Evolutionary conservation across 1,140 invertebrate species (phyloP).

Genomic region (Steinernema khuongi): DNA sequence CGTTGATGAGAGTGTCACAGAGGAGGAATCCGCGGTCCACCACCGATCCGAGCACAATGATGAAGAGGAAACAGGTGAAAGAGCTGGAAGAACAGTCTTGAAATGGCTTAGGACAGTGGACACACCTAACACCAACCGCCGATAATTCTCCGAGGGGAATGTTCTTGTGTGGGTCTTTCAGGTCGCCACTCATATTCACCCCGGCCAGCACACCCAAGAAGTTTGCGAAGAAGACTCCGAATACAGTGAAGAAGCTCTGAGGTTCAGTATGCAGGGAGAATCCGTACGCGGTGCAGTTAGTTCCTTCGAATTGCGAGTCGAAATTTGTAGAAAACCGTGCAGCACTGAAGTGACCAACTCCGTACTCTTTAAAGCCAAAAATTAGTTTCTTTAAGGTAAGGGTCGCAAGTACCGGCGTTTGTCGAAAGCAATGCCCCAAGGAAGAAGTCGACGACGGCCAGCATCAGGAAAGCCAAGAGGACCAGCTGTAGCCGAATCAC

Average conservation of each 20-base stretch:
- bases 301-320: slow-evolving; percentile 72
- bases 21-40: slow-evolving; percentile 71
- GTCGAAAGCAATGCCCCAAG: slow-evolving; percentile 76
- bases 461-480: slow-evolving; percentile 73
- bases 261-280: slow-evolving; percentile 51
- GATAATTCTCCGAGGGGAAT: slow-evolving; percentile 88
- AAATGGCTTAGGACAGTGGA: slow-evolving; percentile 34
- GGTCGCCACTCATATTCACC: slow-evolving; percentile 94
- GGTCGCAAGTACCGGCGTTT: slow-evolving; percentile 64
- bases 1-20: slow-evolving; percentile 80
- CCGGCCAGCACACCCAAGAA: slow-evolving; percentile 80
- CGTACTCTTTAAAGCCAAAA: slow-evolving; percentile 66
- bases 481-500: slow-evolving; percentile 83
- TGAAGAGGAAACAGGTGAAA: slow-evolving; percentile 81
- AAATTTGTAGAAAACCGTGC: slow-evolving; percentile 76
- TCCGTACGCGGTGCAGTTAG: slow-evolving; percentile 61
- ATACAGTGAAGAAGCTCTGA: slow-evolving; percentile 78
- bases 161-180: slow-evolving; percentile 79
- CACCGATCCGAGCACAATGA: slow-evolving; percentile 79
- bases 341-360: slow-evolving; percentile 77
- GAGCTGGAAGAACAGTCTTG: slow-evolving; percentile 66
- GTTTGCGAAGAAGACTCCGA: slow-evolving; percentile 89
- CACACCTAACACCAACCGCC: slow-evolving; percentile 76
- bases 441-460: slow-evolving; percentile 80
- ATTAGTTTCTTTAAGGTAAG: slow-evolving; percentile 8